Evolutionary conservation across 1,140 invertebrate genomes (phyloP), one percentile per base, ranked within the genome.

Genomic region (Drosophila saltans): DNA sequence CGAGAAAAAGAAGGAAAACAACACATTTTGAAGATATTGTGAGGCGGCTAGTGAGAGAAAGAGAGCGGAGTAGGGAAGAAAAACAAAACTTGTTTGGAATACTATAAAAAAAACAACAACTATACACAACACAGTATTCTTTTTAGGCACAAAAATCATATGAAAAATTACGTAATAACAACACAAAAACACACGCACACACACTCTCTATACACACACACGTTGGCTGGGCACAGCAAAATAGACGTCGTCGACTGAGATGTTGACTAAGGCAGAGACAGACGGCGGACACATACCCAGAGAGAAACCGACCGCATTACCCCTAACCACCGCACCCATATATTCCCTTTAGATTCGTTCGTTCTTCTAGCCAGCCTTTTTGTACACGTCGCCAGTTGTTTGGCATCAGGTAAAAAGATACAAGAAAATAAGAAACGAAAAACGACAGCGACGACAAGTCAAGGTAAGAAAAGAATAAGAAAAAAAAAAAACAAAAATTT

Each of bases 81-180:
- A 41, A 30, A 56, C 16, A 65, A 75, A 85, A 85, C 81, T 72
- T 68, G 81, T 85, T 85, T 85, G 69, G 69, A 52, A 52, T 40
- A 24, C 24, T 9, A 75, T 62, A 67, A 76, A 63, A 72, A 16
- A 16, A 16, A 16, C 16, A 16, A 16, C 16, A 16, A 16, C 16
- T 16, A 16, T 16, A 78, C 55, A 59, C 74, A 40, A 74, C 8
- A 67, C 9, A 40, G 60, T 52, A 52, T 52, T 52, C 45, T 75
- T 68, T 67, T 78, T 75, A 62, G 55, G 68, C 64, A 72, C 72
- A 71, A 75, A 74, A 55, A 30, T 61, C 41, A 61, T 70, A 67
- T 59, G 59, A 78, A 75, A 52, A 78, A 59, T 79, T 79, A 79
- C 76, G 76, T 79, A 79, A 79, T 76, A 79, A 79, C 76, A 66